Base-by-base conservation (phyloP, 2,888 invertebrate genomes). In the Hyalella azteca region DNA sequence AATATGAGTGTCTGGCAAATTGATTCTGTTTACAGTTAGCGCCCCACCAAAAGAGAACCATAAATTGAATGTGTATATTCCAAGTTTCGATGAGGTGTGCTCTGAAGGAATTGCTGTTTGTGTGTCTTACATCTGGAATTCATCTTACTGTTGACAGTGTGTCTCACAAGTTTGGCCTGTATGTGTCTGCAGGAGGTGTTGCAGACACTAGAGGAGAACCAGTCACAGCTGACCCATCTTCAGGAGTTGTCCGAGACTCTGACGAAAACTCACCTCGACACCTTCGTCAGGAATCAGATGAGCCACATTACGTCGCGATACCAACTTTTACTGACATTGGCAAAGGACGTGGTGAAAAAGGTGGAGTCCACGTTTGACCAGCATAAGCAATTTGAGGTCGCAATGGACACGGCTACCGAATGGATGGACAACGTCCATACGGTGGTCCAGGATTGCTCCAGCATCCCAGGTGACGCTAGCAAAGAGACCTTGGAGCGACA, bases 351-450 rank as follows among this genome's bases (percentile, higher is more conserved):
- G 0, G 88, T 95, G 2, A 95, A 94, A 86, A 96, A 96, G 88
- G 94, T 96, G 0, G 94, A 96, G 88, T 94, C 93, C 0, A 96
- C 95, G 87, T 91, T 92, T 78, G 93, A 94, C 85, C 95, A 95
- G 86, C 96, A 96, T 87, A 91, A 92, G 85, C 92, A 93, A 84
- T 96, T 95, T 86, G 92, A 93, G 85, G 91, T 91, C 15, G 94
- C 94, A 87, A 90, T 94, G 83, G 90, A 90, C 0, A 93, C 93
- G 86, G 93, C 95, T 0, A 92, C 92, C 85, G 91, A 91, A 81
- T 96, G 96, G 96, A 95, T 96, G 82, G 93, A 93, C 85, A 92
- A 94, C 85, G 95, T 95, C 2, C 93, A 94, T 88, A 93, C 94
- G 85, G 91, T 93, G 0, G 93, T 95, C 79, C 91, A 94, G 76